A percentile compares a stretch with the other conserved stretches of the same genome.
Evolutionary conservation across 2,797 vertebrate species (phyloP).

Genomic region (Sphenodon punctatus): DNA sequence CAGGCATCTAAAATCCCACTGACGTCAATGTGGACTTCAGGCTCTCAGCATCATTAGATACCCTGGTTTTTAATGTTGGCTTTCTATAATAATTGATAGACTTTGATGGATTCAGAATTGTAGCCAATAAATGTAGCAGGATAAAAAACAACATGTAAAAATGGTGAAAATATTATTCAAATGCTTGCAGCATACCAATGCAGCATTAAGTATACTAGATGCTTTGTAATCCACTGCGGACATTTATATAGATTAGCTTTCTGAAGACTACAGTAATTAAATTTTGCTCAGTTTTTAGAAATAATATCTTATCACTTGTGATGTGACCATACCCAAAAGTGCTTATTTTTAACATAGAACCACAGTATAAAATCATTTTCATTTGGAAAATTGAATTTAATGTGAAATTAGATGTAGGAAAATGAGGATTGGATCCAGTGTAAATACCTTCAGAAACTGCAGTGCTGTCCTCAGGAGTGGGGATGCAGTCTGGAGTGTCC

Average conservation of each 20-base stretch:
- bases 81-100: not conserved
- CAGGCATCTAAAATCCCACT: not conserved
- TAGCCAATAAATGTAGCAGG: not conserved
- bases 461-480: not conserved
- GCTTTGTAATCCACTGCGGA: too few species aligned
- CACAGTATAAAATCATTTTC: too few species aligned
- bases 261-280: not conserved
- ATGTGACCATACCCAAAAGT: not conserved
- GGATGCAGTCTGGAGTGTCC: not conserved
- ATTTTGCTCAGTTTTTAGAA: not conserved
- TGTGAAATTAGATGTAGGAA: too few species aligned
- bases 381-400: too few species aligned
- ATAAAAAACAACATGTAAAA: not conserved
- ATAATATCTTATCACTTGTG: rapidly evolving
- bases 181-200: not conserved
- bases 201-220: not conserved
- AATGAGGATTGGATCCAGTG: not conserved
- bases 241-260: not conserved
- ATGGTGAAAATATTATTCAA: too few species aligned
- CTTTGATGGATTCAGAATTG: not conserved
- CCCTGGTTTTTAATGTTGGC: not conserved
- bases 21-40: not conserved
- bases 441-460: conserved; percentile 40
- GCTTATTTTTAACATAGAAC: not conserved
- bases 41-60: not conserved